Evolutionary conservation across 2,113 vertebrate species (phyloP), one percentile per base, ranked within the genome.

Genomic region (Gambusia affinis): DNA sequence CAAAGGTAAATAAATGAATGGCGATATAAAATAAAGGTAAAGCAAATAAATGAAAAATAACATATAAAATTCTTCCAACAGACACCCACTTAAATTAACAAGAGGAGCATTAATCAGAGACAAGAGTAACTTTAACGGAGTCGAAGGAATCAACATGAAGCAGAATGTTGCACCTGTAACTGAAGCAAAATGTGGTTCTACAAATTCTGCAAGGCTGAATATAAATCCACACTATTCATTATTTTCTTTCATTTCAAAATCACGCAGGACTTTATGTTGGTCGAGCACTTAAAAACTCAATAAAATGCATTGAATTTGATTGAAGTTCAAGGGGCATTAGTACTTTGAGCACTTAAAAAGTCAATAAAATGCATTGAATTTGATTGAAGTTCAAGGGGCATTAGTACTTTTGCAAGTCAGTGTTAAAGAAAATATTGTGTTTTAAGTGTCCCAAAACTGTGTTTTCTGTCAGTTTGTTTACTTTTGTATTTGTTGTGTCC

Each of bases 401-500:
- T n/a, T 57, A n/a, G 51, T 57, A n/a, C 51, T 57, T 24, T 57
- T 57, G 51, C 51, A 57, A 57, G 51, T 24, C 51, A 57, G 51
- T 3, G 24, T 57, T 57, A 57, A 2, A 57, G 51, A 2, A 57
- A 57, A 57, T 24, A n/a, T n/a, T 77, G 87, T 92, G 87, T 93
- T 91, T 89, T 78, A 68, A 80, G n/a, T 76, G 89, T 89, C 70
- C 64, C 83, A 83, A 57, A 89, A 78, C 83, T 92, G 87, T 88
- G 73, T 91, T 78, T 88, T 86, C 86, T 90, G 83, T 88, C 86
- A 80, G 79, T 81, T 72, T 86, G 84, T 92, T 81, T 88, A 86
- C 80, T 88, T 81, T 67, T 76, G 72, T 92, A 72, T 90, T 82
- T 83, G 78, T 92, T 88, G 70, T 92, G 81, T 83, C 72, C 31